Base-by-base conservation (phyloP, 2,888 invertebrate species). In the Carterocephalus palaemon region DNA sequence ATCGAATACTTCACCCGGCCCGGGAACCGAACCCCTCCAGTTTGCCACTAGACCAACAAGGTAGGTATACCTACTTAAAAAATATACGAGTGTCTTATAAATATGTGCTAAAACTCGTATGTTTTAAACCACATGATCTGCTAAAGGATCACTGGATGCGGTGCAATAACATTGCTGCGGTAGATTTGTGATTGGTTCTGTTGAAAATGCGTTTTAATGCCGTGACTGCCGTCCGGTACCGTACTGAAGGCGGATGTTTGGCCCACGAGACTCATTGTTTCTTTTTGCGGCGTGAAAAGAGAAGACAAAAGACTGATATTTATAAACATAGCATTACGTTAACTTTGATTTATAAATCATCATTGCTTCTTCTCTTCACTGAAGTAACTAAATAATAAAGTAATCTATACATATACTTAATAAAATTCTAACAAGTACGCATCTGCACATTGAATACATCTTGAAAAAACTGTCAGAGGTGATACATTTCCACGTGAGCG, bases 241-340 rank as follows among this genome's bases (percentile, higher is more conserved):
- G 37, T 40, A 24, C 36, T 40, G 29, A 19, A 36, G 41, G 48
- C 62, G 65, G 65, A 67, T 68, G 65, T 67, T 64, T 62, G 47
- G 56, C 49, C 51, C 41, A 52, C 46, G 42, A 40, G 37, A 56
- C 47, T 55, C 65, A 67, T 67, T 69, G 68, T 67, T 66, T 62
- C 60, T 55, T 59, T 52, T 54, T 46, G 45, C 46, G 48, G 39
- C 55, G 57, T 58, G 56, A 60, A 65, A 61, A 61, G 54, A 46
- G 48, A 52, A 53, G 47, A 53, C 53, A 51, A 56, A 55, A 57
- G 54, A 46, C 49, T 53, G 58, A 58, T 62, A 59, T 62, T 61
- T 64, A 64, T 61, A 60, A 58, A 60, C 51, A 54, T 50, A 52
- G 50, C 51, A 16, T 60, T 49, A 56, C 49, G 56, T 49, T 17